Conservation (phyloP, 2,797 vertebrate species). For the Neosilurus mollespiculum region DNA sequence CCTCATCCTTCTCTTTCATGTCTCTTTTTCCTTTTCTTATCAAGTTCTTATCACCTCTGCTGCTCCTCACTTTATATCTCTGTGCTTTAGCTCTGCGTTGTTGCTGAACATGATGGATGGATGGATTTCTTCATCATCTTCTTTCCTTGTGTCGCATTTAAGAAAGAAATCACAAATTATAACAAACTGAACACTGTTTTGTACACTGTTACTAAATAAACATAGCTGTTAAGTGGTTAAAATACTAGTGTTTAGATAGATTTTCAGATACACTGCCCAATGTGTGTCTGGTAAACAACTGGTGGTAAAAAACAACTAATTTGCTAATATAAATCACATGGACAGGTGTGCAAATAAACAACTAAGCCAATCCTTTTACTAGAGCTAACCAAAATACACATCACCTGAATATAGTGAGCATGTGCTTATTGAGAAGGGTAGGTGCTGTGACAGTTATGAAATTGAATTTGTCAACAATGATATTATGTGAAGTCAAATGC, state of each 20-base stretch:
- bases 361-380: not conserved
- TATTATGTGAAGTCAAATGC: constrained; percentile 27
- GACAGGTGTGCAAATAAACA: not conserved
- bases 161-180: not conserved
- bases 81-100: not conserved
- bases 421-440: constrained; percentile 14
- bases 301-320: not conserved
- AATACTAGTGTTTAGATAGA: not conserved
- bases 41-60: constrained; percentile 13
- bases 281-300: not conserved
- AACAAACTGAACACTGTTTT: not conserved
- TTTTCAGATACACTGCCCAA: not conserved
- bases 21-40: constrained; percentile 14
- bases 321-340: not conserved
- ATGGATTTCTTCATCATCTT: not conserved
- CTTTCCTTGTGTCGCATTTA: not conserved
- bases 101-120: not conserved
- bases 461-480: constrained; percentile 27
- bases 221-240: not conserved
- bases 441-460: constrained; percentile 16
- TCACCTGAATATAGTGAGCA: not conserved
- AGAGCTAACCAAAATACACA: not conserved
- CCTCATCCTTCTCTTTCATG: constrained; percentile 12
- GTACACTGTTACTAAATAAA: not conserved
- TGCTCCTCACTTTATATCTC: not conserved